Evolutionary conservation across 2,888 invertebrate species (phyloP).

Genomic region (Watsonalla cultraria): DNA sequence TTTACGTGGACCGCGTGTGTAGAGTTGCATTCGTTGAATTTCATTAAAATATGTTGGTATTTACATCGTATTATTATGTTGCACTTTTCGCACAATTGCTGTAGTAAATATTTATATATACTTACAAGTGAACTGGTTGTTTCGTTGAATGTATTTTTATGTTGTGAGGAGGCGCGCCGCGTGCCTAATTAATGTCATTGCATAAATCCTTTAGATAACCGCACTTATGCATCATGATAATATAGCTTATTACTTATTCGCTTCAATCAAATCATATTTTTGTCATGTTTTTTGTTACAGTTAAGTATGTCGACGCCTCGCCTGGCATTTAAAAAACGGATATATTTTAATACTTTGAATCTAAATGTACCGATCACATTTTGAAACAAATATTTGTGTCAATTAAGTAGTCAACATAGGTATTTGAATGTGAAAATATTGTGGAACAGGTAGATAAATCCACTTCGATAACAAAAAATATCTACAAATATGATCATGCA

Average conservation of each 20-base stretch:
- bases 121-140: neutral
- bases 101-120: neutral
- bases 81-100: neutral
- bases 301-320: slow-evolving; percentile 2
- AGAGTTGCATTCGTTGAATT: neutral
- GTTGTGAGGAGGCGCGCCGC: neutral
- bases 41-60: neutral
- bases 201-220: slow-evolving; percentile 12
- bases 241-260: slow-evolving; percentile 11
- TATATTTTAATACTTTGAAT: neutral
- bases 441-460: too few species aligned
- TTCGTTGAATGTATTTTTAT: too few species aligned
- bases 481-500: too few species aligned
- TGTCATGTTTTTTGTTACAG: slow-evolving; percentile 3
- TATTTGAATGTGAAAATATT: too few species aligned
- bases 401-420: neutral
- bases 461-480: neutral
- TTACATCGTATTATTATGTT: neutral
- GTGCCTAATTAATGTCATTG: slow-evolving; percentile 1
- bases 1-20: neutral
- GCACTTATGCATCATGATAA: slow-evolving; percentile 7
- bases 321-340: neutral
- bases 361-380: neutral
- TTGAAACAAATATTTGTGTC: neutral
- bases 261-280: slow-evolving; percentile 10